A percentile compares a stretch with the other conserved stretches of the same genome.
phyloP scores from a whole-genome alignment of 64 coral and sea anemone genomes.

The Catalaphyllia jardinei region DNA sequence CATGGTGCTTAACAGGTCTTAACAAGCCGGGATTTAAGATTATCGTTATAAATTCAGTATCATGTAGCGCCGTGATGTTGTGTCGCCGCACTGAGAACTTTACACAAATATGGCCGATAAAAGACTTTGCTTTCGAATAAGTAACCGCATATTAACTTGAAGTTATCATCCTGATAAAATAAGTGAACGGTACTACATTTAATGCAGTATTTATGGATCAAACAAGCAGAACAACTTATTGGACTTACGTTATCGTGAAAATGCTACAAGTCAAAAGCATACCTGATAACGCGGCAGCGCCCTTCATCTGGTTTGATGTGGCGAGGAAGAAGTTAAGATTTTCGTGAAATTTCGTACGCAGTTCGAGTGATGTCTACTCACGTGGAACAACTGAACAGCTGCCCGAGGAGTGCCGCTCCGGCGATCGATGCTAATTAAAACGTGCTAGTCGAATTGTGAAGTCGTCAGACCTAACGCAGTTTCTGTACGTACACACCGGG shows the following conservation, averaged over 20 bases:
- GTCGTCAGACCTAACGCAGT: not conserved
- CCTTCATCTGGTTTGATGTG: not conserved
- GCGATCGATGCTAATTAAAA: conserved; percentile 2
- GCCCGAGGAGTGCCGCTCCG: not conserved
- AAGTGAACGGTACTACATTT: not conserved
- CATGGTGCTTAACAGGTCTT: not conserved
- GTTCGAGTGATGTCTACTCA: not conserved
- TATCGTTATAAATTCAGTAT: not conserved
- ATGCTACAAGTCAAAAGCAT: not conserved
- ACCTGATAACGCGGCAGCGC: not conserved
- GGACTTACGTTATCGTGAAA: not conserved
- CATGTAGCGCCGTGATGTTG: not conserved
- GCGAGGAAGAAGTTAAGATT: too few relatives aligned
- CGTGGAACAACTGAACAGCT: not conserved
- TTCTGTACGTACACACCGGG: not conserved
- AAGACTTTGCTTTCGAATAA: not conserved
- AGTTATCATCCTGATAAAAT: not conserved
- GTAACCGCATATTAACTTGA: not conserved
- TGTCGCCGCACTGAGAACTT: not conserved
- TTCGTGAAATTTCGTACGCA: too few relatives aligned
- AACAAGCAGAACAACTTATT: not conserved
- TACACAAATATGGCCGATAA: not conserved
- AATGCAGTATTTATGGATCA: not conserved
- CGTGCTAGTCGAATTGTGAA: not conserved
- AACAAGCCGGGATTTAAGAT: not conserved